Conservation (phyloP, 2,113 vertebrate genomes). For the Hyperopisus bebe region DNA sequence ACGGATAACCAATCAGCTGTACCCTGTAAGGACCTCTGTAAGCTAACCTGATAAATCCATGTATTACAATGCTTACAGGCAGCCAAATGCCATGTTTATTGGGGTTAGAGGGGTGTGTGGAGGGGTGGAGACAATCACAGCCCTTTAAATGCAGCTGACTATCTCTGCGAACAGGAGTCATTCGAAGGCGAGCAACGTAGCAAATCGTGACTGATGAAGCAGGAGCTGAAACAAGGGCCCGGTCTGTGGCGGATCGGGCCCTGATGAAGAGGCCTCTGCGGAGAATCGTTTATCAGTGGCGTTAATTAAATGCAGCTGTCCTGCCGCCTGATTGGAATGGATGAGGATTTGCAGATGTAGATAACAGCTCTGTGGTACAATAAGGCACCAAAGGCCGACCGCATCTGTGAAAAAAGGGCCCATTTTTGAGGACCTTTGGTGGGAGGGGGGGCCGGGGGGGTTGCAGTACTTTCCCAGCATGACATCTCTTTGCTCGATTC, state of each 20-base stretch:
- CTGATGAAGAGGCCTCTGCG: not conserved
- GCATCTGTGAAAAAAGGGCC: not conserved
- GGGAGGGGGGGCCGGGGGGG: not conserved
- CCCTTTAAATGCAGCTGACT: not conserved
- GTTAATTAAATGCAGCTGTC: conserved; percentile 3
- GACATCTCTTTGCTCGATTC: not conserved
- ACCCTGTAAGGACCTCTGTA: not conserved
- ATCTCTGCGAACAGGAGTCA: not conserved
- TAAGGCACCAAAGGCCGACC: not conserved
- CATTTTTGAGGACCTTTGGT: not conserved
- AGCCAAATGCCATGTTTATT: not conserved
- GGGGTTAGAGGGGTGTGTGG: not conserved
- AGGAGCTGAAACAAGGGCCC: not conserved
- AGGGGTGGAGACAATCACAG: not conserved
- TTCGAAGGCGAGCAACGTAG: not conserved
- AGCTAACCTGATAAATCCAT: not conserved
- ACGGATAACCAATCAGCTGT: not conserved
- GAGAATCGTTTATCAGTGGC: not conserved
- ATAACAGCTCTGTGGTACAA: not conserved
- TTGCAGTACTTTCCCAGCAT: not conserved
- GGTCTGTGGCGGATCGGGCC: not conserved
- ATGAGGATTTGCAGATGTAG: not conserved
- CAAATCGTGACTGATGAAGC: conserved; percentile 6
- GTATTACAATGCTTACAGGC: not conserved
- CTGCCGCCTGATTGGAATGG: not conserved